Conservation (phyloP, 2,113 vertebrate species). For the Chaetura pelagica region DNA sequence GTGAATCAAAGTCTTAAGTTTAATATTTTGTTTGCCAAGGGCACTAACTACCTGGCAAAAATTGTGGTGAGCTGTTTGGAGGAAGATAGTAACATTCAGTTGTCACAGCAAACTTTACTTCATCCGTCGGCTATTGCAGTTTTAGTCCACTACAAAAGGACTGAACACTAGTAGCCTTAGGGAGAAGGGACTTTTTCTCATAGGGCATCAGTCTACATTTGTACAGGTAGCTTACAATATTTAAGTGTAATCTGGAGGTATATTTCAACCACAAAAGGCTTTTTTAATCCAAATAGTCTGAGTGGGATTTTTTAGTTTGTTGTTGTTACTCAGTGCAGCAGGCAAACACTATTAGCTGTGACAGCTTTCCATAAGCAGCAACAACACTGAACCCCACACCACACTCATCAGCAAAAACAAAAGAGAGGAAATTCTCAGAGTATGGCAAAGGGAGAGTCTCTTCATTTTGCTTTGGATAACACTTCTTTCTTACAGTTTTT, state of each 20-base stretch:
- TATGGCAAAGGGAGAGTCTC: neutral
- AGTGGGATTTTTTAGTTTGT: neutral
- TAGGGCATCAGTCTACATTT: neutral
- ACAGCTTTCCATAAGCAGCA: conserved; percentile 48
- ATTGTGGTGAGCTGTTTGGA: neutral
- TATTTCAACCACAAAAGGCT: neutral
- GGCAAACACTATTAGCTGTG: conserved; percentile 42
- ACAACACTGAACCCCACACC: neutral
- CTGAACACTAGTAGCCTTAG: neutral
- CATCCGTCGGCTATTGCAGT: neutral
- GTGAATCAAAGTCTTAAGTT: neutral
- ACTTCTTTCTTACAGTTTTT: conserved; percentile 50
- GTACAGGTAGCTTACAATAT: neutral
- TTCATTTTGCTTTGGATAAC: conserved; percentile 59
- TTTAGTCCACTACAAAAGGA: neutral
- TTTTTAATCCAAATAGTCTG: neutral
- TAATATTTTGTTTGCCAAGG: neutral
- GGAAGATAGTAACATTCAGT: neutral
- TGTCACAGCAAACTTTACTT: neutral
- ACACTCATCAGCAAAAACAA: conserved; percentile 10
- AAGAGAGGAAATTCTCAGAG: conserved; percentile 22
- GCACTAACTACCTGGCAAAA: neutral
- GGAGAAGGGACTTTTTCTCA: neutral
- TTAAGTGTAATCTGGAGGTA: neutral
- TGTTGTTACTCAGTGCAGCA: neutral